A percentile compares a stretch with the other conserved stretches of the same genome.
phyloP scores from a whole-genome alignment of 1,140 invertebrate species.

The Adoxophyes honmai region DNA sequence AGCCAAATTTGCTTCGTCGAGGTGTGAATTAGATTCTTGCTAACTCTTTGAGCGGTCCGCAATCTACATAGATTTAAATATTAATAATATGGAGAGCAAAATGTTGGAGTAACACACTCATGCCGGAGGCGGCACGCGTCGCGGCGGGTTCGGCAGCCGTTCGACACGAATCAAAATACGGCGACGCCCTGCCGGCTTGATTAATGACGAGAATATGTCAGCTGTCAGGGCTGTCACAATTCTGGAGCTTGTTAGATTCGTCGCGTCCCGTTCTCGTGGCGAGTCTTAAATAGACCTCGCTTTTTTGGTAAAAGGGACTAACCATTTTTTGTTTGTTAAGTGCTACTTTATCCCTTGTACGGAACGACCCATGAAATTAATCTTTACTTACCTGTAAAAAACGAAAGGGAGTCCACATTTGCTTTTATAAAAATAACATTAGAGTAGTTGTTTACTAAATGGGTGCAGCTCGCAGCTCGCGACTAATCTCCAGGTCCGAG shows the following conservation, averaged over 20 bases:
- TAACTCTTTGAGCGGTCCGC: slow-evolving; percentile 9
- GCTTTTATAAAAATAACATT: slow-evolving; percentile 7
- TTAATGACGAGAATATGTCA: slow-evolving; percentile 71
- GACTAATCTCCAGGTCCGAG: too few species aligned
- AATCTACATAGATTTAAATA: slow-evolving; percentile 16
- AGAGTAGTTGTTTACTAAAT: too few species aligned
- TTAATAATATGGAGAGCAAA: not conserved
- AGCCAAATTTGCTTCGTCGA: not conserved
- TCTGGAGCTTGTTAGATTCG: slow-evolving; percentile 63
- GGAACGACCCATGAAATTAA: slow-evolving; percentile 12
- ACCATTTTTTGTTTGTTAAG: slow-evolving; percentile 41
- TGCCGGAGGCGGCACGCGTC: not conserved
- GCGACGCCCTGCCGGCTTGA: slow-evolving; percentile 40
- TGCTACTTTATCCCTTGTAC: slow-evolving; percentile 15
- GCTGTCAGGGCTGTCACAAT: slow-evolving; percentile 69
- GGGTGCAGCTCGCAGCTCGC: too few species aligned
- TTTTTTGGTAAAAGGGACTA: slow-evolving; percentile 53
- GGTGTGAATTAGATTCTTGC: slow-evolving; percentile 5
- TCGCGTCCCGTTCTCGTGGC: slow-evolving; percentile 44
- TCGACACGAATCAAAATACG: slow-evolving; percentile 16
- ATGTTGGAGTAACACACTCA: not conserved
- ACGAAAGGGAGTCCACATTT: slow-evolving; percentile 3
- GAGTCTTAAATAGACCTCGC: slow-evolving; percentile 55
- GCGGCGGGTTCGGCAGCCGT: slow-evolving; percentile 5
- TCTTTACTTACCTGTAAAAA: slow-evolving; percentile 14